phyloP scores from a whole-genome alignment of 2,113 vertebrate species.

The Cygnus buccinator region DNA sequence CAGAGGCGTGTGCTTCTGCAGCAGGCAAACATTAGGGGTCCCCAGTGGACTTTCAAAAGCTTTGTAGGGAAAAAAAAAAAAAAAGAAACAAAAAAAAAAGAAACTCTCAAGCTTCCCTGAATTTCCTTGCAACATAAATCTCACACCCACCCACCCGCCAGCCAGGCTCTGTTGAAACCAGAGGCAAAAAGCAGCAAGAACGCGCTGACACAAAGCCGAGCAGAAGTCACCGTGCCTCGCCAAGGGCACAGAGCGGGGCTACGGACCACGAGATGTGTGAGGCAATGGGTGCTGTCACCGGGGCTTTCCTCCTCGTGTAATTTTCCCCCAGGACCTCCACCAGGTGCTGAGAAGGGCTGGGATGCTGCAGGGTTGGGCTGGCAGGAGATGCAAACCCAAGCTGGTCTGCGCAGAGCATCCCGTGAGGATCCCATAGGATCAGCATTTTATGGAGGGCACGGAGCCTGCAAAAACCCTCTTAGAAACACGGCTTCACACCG shows the following conservation, averaged over 20 bases:
- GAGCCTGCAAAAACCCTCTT: background rate
- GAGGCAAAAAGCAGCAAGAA: constrained; percentile 11
- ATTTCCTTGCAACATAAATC: constrained; percentile 12
- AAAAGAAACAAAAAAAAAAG: background rate
- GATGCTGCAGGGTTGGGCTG: fast-evolving
- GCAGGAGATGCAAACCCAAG: background rate
- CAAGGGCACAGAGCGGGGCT: background rate
- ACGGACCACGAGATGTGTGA: background rate
- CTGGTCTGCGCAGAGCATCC: fast-evolving
- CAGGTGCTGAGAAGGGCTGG: background rate
- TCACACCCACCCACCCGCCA: constrained; percentile 1
- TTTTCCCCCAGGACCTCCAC: background rate
- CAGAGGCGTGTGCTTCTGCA: background rate
- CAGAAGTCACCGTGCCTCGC: background rate
- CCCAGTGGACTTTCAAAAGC: constrained; percentile 55
- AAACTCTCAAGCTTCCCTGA: background rate
- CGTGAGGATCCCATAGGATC: fast-evolving
- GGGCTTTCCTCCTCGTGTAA: background rate
- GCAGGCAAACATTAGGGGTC: constrained; percentile 73
- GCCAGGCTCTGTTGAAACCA: constrained; percentile 19
- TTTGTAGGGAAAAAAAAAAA: background rate
- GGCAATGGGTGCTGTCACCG: background rate
- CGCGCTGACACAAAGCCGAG: constrained; percentile 20
- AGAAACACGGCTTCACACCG: background rate
- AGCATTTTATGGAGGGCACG: background rate